Conservation (phyloP, 2,113 vertebrate species). For the Cyanistes caeruleus region DNA sequence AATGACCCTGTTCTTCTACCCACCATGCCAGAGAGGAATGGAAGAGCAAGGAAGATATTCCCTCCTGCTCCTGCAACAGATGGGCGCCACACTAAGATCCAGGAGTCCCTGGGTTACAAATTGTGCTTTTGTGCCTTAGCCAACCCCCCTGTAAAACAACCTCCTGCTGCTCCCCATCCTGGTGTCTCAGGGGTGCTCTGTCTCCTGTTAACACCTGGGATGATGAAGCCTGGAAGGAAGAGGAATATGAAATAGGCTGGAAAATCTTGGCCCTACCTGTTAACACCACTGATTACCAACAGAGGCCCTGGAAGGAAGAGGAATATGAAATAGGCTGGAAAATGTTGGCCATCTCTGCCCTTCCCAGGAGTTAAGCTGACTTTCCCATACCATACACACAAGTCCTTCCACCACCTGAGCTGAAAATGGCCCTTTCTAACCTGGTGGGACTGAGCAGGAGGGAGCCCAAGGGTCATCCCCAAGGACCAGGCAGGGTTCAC, state of each 20-base stretch:
- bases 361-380: not conserved
- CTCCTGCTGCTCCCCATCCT: not conserved
- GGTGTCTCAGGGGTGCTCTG: not conserved
- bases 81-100: not conserved
- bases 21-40: not conserved
- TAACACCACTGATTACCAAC: not conserved
- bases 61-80: not conserved
- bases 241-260: not conserved
- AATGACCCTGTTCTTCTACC: not conserved
- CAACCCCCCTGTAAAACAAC: not conserved
- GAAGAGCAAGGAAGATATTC: not conserved
- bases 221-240: not conserved
- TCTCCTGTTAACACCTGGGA: not conserved
- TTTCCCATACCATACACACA: no score
- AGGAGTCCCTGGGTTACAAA: not conserved
- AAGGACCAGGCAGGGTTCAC: not conserved
- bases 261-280: not conserved
- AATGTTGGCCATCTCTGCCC: not conserved
- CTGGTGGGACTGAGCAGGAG: not conserved
- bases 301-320: not conserved
- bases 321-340: not conserved
- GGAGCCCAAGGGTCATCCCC: not conserved
- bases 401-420: not conserved
- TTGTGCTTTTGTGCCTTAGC: not conserved
- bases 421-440: not conserved